phyloP scores from a whole-genome alignment of 2,888 invertebrate genomes.

The Oscheius sp. region DNA sequence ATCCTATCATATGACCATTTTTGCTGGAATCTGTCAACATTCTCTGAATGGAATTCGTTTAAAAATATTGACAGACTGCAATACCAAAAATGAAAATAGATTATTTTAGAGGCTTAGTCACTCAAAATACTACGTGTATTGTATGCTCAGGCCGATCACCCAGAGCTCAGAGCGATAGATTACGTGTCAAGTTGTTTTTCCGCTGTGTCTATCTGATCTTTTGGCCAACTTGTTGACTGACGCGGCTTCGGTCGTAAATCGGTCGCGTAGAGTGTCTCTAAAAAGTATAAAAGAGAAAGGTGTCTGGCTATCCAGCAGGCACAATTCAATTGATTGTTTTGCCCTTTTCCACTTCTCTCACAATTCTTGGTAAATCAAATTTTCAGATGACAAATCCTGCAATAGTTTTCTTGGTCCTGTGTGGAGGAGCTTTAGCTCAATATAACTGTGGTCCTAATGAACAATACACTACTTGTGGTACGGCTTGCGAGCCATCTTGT shows the following conservation, averaged over 20 bases:
- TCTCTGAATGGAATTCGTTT: too few species aligned
- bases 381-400: slow-evolving; percentile 13
- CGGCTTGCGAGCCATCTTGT: slow-evolving; percentile 22
- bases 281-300: slow-evolving; percentile 5
- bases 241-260: slow-evolving; percentile 14
- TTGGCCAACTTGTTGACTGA: background rate
- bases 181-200: background rate
- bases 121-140: background rate
- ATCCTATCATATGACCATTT: too few species aligned
- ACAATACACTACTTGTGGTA: slow-evolving; percentile 15
- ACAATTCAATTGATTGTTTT: background rate
- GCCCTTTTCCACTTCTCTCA: background rate
- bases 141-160: background rate
- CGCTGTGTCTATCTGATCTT: background rate
- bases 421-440: background rate
- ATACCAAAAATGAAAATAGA: background rate
- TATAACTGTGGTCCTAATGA: slow-evolving; percentile 2
- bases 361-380: background rate
- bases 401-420: background rate
- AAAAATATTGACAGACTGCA: too few species aligned
- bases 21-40: too few species aligned
- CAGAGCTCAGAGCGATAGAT: background rate
- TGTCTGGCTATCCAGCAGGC: background rate
- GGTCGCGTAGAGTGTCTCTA: background rate
- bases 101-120: background rate